Evolutionary conservation across 2,888 invertebrate genomes (phyloP), one percentile per base, ranked within the genome.

Genomic region (Apamea anceps): DNA sequence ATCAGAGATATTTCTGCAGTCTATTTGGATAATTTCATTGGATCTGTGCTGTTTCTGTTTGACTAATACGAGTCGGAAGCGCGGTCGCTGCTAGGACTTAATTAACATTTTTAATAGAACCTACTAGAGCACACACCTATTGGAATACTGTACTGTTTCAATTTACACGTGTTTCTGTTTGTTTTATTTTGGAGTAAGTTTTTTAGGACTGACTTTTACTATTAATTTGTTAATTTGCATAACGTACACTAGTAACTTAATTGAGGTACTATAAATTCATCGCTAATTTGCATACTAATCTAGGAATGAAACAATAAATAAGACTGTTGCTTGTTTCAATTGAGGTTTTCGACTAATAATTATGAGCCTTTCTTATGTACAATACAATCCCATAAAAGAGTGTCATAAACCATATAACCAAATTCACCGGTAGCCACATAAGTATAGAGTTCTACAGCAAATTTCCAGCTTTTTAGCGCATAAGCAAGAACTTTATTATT

Each of bases 41-140:
- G 71, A 86, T 84, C 62, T 76, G 60, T 42, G 42, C 70, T 28
- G 48, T 65, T 75, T 81, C 48, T 79, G n/a, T 75, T 81, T 73
- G 85, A 77, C 79, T 81, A 81, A 81, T 77, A 85, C 51, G 45
- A 75, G 48, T 63, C 15, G 62, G 51, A 62, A 82, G 12, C 62
- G 66, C 21, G 51, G 51, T 67, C 37, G 67, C 57, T 63, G 72
- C 65, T 62, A 79, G 37, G 13, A 83, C 66, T 76, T 86, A 79
- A 85, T 85, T 85, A 86, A 79, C 79, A 86, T 86, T 76, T 86
- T 86, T 86, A 86, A 85, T 76, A 79, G 75, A 76, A 79, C n/a
- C 45, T 82, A 70, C 66, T 51, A 62, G 42, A 72, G 32, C n/a
- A 77, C 25, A 72, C 62, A 63, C 57, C 66, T 71, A 76, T 60